These are phyloP conservation scores for Prunella fulvescens DNA, from an alignment of 2,113 vertebrate genomes.

Conservation along the genomic window DNA sequence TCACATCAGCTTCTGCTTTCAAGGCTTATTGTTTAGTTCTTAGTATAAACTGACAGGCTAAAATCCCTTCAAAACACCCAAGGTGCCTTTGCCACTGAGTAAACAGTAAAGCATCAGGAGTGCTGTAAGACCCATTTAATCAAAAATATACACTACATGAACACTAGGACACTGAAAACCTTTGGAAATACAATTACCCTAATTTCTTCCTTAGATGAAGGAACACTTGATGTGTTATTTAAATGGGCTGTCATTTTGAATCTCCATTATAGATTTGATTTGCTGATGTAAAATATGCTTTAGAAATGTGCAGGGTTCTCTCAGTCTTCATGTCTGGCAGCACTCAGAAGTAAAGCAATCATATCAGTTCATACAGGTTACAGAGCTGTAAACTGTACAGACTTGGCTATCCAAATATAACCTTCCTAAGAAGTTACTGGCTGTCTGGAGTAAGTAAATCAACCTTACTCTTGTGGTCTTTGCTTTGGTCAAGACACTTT, in stretches of 20 bases:
- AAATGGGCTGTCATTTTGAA: constrained; percentile 33
- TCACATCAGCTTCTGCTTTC: constrained; percentile 40
- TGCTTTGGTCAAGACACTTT: background rate
- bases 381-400: background rate
- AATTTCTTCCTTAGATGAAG: constrained; percentile 26
- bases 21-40: constrained; percentile 50
- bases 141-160: background rate
- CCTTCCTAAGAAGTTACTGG: background rate
- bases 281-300: constrained; percentile 8
- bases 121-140: background rate
- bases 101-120: background rate
- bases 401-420: background rate
- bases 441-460: background rate
- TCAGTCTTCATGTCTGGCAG: background rate
- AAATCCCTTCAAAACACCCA: constrained; percentile 46
- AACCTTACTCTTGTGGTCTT: background rate
- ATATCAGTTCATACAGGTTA: background rate
- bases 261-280: constrained; percentile 31
- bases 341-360: background rate
- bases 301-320: background rate
- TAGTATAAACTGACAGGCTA: constrained; percentile 20
- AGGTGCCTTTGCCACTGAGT: constrained; percentile 29
- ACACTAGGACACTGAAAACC: background rate
- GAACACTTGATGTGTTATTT: background rate
- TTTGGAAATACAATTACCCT: background rate